Percentiles rank a stretch among this genome's conserved stretches.
These are phyloP conservation scores for Catocala sponsa DNA, from an alignment of 2,888 invertebrate genomes.

Conservation along the genomic window DNA sequence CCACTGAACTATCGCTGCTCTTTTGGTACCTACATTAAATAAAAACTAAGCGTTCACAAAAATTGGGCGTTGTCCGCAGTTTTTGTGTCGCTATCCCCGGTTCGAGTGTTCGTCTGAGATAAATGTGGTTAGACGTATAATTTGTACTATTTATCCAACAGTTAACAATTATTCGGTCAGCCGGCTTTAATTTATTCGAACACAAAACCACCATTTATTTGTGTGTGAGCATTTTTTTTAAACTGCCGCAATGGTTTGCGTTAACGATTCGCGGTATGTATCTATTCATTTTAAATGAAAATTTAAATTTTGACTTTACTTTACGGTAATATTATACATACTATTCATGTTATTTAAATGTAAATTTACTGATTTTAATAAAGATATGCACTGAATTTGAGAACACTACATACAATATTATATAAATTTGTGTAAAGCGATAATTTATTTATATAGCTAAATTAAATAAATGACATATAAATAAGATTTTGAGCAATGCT, in stretches of 20 bases:
- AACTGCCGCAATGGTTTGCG: neutral
- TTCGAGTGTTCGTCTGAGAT: slow-evolving; percentile 77
- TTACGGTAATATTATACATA: too few species aligned
- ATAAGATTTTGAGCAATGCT: too few species aligned
- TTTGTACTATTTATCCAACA: slow-evolving; percentile 69
- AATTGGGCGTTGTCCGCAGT: slow-evolving; percentile 43
- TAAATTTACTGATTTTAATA: neutral
- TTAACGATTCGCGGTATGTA: neutral
- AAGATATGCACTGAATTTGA: neutral
- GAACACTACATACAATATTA: too few species aligned
- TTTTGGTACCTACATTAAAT: too few species aligned
- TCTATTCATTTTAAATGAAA: too few species aligned
- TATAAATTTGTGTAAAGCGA: too few species aligned
- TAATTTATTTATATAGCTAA: too few species aligned
- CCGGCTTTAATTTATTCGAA: slow-evolving; percentile 50
- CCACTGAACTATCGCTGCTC: too few species aligned
- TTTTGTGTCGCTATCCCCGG: slow-evolving; percentile 27
- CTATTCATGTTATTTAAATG: neutral
- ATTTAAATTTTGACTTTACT: too few species aligned
- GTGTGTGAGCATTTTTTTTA: slow-evolving; percentile 26
- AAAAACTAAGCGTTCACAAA: neutral
- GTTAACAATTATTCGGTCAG: slow-evolving; percentile 64
- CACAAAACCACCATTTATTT: slow-evolving; percentile 42
- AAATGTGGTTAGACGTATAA: slow-evolving; percentile 76
- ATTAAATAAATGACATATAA: too few species aligned